Percentiles rank a stretch among this genome's conserved stretches.
These are phyloP conservation scores for Troides aeacus DNA, from an alignment of 2,888 invertebrate genomes.

Conservation along the genomic window DNA sequence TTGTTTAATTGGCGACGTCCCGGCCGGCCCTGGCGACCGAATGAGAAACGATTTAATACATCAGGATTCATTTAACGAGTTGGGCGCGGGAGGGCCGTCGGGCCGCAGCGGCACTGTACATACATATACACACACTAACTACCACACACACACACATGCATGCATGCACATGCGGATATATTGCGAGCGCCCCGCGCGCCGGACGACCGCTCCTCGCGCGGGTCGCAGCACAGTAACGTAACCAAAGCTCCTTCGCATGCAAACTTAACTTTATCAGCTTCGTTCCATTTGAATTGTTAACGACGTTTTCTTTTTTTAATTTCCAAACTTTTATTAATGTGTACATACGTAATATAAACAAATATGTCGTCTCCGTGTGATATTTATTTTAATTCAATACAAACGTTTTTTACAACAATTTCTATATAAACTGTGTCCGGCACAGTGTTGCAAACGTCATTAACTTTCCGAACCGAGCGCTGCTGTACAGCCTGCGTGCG, in stretches of 20 bases:
- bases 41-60: constrained; percentile 78
- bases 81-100: constrained; percentile 19
- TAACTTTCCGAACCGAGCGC: not conserved
- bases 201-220: constrained; percentile 44
- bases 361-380: no score
- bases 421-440: no score
- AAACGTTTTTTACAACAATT: no score
- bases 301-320: not conserved
- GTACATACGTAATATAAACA: no score
- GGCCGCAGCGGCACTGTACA: constrained; percentile 59
- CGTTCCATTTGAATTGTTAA: not conserved
- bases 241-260: constrained; percentile 48
- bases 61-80: constrained; percentile 56
- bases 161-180: constrained; percentile 62
- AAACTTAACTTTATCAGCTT: constrained; percentile 9
- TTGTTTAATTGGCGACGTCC: constrained; percentile 50
- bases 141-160: no score
- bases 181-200: constrained; percentile 42
- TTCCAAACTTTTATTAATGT: no score
- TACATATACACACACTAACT: constrained; percentile 38
- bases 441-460: not conserved
- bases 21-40: constrained; percentile 47
- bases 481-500: not conserved
- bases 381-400: no score
- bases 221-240: constrained; percentile 58